Evolutionary conservation across 2,888 invertebrate genomes (phyloP), one percentile per base, ranked within the genome.

Genomic region (Agrochola litura): DNA sequence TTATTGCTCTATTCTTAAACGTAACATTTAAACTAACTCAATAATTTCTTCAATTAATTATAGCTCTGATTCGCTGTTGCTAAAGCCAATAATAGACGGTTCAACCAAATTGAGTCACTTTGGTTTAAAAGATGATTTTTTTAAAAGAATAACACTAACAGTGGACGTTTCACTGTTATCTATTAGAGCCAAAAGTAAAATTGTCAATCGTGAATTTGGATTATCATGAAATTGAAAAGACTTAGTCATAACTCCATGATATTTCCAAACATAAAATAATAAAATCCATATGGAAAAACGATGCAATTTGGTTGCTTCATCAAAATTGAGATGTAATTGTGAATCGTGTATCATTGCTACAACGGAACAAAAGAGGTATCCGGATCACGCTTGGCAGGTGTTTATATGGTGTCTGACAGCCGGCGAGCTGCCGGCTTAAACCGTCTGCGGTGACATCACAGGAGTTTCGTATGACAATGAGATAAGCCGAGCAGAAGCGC

Each of bases 371-470:
- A 58, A 75, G 69, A 77, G 73, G 80, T 77, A 77, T 73, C 63
- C 65, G 72, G 78, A 83, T 81, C 56, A 66, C 64, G 66, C 67
- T 46, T 56, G 30, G 77, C 78, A 77, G 82, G 79, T 87, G 86
- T 91, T 88, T 89, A 83, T 85, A 86, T 87, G 87, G 88, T 86
- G 86, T 86, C 79, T 83, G 86, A 80, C 89, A 82, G 85, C 76
- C 85, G 88, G 69, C 77, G 85, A 87, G 86, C 81, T 85, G 82
- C 69, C 71, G 84, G 91, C 88, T 91, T 91, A 90, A 86, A 84
- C 76, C 86, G 89, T 89, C 90, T 81, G 86, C 83, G 86, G 79
- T 72, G 77, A 80, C 86, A 78, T 79, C 86, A 77, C 82, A 74
- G 74, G 83, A 88, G 83, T 86, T 87, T 87, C 84, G 81, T 84